Base-by-base conservation (phyloP, 2,888 invertebrate species). In the Apamea crenata region DNA sequence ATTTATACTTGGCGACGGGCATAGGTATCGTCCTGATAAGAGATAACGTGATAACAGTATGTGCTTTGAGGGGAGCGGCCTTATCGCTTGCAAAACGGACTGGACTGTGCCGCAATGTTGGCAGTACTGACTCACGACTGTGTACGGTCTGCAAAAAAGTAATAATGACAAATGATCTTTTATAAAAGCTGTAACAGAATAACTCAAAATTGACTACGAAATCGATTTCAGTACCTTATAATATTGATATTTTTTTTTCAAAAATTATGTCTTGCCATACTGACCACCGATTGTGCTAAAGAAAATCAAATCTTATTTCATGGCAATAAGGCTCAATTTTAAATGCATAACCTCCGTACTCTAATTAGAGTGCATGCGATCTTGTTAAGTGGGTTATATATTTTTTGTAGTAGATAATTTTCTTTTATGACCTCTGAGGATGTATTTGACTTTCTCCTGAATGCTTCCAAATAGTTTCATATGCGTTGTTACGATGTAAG, bases 1-100 rank as follows among this genome's bases (percentile, higher is more conserved):
- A 88, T 88, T 82, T 80, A 75, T 84, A 63, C 77, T 74, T 77
- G 74, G 47, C 66, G 85, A 74, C 78, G 47, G 56, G 32, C 68
- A 63, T 44, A 61, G 67, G 72, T 88, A 87, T 86, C 88, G 67
- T 69, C 16, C 69, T 71, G 90, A 89, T 89, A 90, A 86, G 69
- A 80, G 87, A 88, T 88, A 90, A 82, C 74, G 65, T 74, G 84
- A 84, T 84, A 87, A 74, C 79, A 65, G n/a, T 56, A 18, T 87
- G 67, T 88, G 72, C 77, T 85, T 80, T 76, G 78, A 87, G 69
- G 84, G 88, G 87, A 87, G 89, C 61, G 89, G 85, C 65, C 63
- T 90, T 89, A 90, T 89, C 88, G 78, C 80, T 87, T 82, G 87
- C 85, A 83, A 85, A 89, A 88, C 66, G 74, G 59, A 82, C 63